These are phyloP conservation scores for Orchesella cincta DNA, from an alignment of 1,140 invertebrate species.

Conservation along the genomic window DNA sequence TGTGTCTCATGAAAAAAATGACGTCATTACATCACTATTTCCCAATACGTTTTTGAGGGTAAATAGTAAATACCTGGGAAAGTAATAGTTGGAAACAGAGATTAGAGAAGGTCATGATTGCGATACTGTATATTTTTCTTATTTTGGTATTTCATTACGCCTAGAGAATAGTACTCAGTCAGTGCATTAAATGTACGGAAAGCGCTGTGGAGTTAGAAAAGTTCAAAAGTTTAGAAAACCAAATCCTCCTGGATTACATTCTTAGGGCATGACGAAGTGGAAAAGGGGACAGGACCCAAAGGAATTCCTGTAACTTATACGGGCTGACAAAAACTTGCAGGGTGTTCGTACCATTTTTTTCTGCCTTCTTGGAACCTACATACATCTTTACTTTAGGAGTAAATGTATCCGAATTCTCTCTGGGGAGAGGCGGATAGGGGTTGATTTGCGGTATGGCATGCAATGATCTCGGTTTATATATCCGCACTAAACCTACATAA, in stretches of 20 bases:
- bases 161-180: background rate
- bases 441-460: slow-evolving; percentile 11
- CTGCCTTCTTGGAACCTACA: background rate
- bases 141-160: background rate
- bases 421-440: background rate
- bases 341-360: background rate
- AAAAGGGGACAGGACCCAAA: slow-evolving; percentile 28
- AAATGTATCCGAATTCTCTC: background rate
- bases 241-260: slow-evolving; percentile 21
- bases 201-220: background rate
- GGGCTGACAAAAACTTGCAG: slow-evolving; percentile 2
- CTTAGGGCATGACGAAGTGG: slow-evolving; percentile 26
- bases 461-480: background rate
- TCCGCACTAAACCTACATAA: background rate
- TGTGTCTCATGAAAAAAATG: background rate
- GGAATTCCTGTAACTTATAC: slow-evolving; percentile 13
- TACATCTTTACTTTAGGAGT: background rate
- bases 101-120: slow-evolving; percentile 15
- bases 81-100: background rate
- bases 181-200: background rate
- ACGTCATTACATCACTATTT: slow-evolving; percentile 11
- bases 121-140: background rate
- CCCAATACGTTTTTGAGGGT: background rate
- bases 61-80: too few relatives aligned
- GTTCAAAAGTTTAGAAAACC: slow-evolving; percentile 21